Evolutionary conservation across 2,888 invertebrate species (phyloP).

Genomic region (Hipparchia sbordonii): DNA sequence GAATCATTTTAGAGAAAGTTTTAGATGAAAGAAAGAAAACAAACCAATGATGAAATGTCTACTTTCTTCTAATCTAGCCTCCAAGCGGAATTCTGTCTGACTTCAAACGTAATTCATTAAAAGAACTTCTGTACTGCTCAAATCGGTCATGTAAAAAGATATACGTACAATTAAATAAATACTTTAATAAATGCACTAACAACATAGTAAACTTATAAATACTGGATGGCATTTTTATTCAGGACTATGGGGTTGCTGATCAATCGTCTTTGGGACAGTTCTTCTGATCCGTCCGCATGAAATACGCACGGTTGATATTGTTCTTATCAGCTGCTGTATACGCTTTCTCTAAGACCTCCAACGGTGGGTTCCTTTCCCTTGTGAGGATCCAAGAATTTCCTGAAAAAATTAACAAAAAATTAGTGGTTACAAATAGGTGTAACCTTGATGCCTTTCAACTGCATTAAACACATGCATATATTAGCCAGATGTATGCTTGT

Average conservation of each 20-base stretch:
- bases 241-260: neutral
- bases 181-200: slow-evolving; percentile 22
- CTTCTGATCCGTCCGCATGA: slow-evolving; percentile 84
- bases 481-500: no score
- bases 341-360: slow-evolving; percentile 82
- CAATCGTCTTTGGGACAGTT: slow-evolving; percentile 71
- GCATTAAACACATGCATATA: no score
- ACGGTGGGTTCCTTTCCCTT: slow-evolving; percentile 81
- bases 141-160: slow-evolving; percentile 1
- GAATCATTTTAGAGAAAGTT: no score
- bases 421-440: no score
- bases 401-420: slow-evolving; percentile 55
- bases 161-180: neutral
- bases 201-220: slow-evolving; percentile 21
- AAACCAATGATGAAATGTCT: no score
- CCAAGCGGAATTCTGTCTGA: no score
- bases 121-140: neutral
- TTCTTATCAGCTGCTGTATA: slow-evolving; percentile 82
- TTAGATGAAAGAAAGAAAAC: no score
- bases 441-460: no score
- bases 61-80: no score
- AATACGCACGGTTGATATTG: slow-evolving; percentile 81
- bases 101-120: no score
- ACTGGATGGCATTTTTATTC: slow-evolving; percentile 16
- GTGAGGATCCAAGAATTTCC: slow-evolving; percentile 85